Evolutionary conservation across 2,113 vertebrate species (phyloP).

Genomic region (Oreochromis niloticus): DNA sequence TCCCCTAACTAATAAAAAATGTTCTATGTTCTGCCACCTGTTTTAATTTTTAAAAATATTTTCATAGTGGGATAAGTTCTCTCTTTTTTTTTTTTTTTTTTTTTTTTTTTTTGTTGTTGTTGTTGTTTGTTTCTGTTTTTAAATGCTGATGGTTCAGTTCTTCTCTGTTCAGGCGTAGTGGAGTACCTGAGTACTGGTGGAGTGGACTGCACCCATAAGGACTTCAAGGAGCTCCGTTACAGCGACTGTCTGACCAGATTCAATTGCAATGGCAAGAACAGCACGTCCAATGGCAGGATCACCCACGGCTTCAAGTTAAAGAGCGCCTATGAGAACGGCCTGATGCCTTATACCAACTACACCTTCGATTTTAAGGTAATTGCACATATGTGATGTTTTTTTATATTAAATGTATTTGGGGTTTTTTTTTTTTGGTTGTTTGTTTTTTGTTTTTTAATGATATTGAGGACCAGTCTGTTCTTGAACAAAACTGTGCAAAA

Average conservation of each 20-base stretch:
- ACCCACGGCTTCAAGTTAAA: constrained; percentile 97
- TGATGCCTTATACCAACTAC: constrained; percentile 99
- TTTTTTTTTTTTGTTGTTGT: too few species aligned
- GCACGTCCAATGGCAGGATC: constrained; percentile 89
- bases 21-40: neutral
- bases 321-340: constrained; percentile 94
- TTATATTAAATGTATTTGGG: neutral
- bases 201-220: constrained; percentile 97
- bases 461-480: neutral
- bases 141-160: neutral
- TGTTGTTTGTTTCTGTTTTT: neutral
- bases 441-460: neutral
- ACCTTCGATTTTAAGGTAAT: constrained; percentile 95
- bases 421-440: too few species aligned
- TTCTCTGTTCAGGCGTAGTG: constrained; percentile 81
- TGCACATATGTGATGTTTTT: neutral
- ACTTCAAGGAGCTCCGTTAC: constrained; percentile 96
- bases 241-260: constrained; percentile 98
- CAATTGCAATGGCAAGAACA: constrained; percentile 93
- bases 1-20: neutral
- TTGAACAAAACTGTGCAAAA: neutral
- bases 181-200: constrained; percentile 95
- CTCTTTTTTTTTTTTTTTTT: too few species aligned
- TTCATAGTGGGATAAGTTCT: neutral
- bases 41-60: neutral